Percentiles rank a stretch among this genome's conserved stretches.
Evolutionary conservation across 2,888 invertebrate species (phyloP).

Genomic region (Dilophus febrilis): DNA sequence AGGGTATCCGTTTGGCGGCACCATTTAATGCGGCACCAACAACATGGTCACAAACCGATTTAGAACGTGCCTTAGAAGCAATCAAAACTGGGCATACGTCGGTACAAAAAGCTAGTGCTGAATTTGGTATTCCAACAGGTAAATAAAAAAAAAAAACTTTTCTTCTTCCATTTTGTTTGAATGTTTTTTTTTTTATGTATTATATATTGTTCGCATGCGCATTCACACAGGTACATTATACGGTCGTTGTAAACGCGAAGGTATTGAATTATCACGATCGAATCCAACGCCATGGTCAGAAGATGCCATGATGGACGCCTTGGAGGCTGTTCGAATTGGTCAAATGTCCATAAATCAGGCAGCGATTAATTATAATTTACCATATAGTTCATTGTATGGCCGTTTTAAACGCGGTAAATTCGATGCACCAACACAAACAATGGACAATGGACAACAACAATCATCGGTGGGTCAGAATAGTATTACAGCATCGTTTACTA

Average conservation of each 20-base stretch:
- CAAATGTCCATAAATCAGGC: constrained; percentile 91
- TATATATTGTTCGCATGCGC: background rate
- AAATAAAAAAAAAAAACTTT: constrained; percentile 12
- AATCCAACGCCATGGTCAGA: constrained; percentile 92
- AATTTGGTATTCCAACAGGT: constrained; percentile 76
- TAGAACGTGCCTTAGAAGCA: constrained; percentile 62
- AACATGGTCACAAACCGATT: constrained; percentile 70
- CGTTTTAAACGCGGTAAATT: constrained; percentile 77
- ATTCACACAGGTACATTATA: constrained; percentile 46
- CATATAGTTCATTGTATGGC: constrained; percentile 78
- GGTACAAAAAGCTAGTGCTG: constrained; percentile 71
- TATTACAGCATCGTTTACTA: constrained; percentile 22
- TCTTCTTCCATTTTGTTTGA: background rate
- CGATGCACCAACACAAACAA: constrained; percentile 30
- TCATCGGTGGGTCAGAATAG: constrained; percentile 27
- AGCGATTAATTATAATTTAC: constrained; percentile 78
- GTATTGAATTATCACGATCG: constrained; percentile 72
- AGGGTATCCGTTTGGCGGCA: constrained; percentile 74
- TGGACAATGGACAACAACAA: constrained; percentile 17
- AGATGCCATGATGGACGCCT: constrained; percentile 78
- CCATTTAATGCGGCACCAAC: constrained; percentile 85
- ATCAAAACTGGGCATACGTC: constrained; percentile 66
- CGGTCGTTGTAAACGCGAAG: constrained; percentile 76
- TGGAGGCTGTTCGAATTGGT: constrained; percentile 78
- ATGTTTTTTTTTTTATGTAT: background rate